Conservation (phyloP, 1,140 invertebrate species). For the Trachymyrmex septentrionalis region DNA sequence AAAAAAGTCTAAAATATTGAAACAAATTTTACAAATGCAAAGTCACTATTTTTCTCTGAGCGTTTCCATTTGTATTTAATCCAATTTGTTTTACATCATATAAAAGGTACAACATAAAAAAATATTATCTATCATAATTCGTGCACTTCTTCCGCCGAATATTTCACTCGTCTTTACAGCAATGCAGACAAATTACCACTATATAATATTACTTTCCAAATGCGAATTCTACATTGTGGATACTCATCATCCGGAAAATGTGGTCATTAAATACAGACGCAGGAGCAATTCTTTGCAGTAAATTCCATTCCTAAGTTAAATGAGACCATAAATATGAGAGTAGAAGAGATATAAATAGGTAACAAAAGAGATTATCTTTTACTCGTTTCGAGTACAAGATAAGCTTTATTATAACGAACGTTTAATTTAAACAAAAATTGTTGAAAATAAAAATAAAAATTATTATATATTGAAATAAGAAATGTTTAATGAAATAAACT, state of each 20-base stretch:
- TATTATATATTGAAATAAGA: neutral
- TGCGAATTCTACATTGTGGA: neutral
- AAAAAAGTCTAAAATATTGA: neutral
- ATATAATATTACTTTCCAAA: slow-evolving; percentile 32
- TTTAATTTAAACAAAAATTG: neutral
- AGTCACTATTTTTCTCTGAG: neutral
- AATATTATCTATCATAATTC: slow-evolving; percentile 42
- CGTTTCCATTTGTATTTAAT: slow-evolving; percentile 25
- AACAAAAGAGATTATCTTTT: neutral
- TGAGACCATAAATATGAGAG: slow-evolving; percentile 20
- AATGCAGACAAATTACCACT: slow-evolving; percentile 3
- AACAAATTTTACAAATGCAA: neutral
- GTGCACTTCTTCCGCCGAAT: neutral
- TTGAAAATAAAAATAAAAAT: neutral
- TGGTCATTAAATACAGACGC: slow-evolving; percentile 1
- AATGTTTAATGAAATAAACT: no score
- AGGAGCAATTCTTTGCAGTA: neutral
- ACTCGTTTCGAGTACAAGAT: neutral
- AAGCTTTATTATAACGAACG: neutral
- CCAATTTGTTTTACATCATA: neutral
- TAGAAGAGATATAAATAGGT: neutral
- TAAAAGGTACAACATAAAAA: slow-evolving; percentile 7
- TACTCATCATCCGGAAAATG: slow-evolving; percentile 2
- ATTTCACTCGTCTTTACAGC: neutral
- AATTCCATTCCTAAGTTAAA: slow-evolving; percentile 33